Percentiles rank a stretch among this genome's conserved stretches.
These are phyloP conservation scores for Aplysina aerophoba DNA, from an alignment of 37 sponge, comb jelly and placozoan species.

Conservation along the genomic window DNA sequence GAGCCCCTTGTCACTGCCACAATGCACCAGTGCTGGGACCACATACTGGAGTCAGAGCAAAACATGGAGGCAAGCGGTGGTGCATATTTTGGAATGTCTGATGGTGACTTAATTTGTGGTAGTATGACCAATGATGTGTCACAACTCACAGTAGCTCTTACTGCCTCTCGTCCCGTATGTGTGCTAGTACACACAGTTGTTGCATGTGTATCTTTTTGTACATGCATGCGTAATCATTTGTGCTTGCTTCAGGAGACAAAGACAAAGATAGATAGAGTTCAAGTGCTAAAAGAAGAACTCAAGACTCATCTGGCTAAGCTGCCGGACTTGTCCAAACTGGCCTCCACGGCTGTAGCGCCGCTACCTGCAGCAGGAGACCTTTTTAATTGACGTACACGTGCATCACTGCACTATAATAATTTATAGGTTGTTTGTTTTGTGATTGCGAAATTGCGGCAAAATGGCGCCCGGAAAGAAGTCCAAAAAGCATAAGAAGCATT, in stretches of 20 bases:
- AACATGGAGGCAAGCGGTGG: conserved; percentile 50
- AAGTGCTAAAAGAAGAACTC: conserved; percentile 75
- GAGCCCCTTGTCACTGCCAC: conserved; percentile 65
- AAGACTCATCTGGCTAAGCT: conserved; percentile 89
- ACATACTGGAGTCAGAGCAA: conserved; percentile 51
- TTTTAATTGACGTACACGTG: conserved; percentile 51
- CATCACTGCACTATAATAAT: not conserved
- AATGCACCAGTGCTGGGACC: conserved; percentile 62
- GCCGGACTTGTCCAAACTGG: conserved; percentile 84
- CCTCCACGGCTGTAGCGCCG: conserved; percentile 71
- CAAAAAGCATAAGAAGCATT: conserved; percentile 15
- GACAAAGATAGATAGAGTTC: conserved; percentile 73
- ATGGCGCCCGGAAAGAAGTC: conserved; percentile 2
- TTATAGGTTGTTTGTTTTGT: not conserved
- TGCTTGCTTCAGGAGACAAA: conserved; percentile 68
- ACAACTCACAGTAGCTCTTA: too few relatives aligned
- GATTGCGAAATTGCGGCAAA: not conserved
- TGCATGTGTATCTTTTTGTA: not conserved
- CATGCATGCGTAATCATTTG: not conserved
- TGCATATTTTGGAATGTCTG: too few relatives aligned
- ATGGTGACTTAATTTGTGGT: too few relatives aligned
- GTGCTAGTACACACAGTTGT: too few relatives aligned
- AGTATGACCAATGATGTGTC: too few relatives aligned
- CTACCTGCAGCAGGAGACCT: conserved; percentile 90
- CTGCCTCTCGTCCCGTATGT: too few relatives aligned